phyloP scores from a whole-genome alignment of 2,113 vertebrate genomes.

The Spheniscus mendiculus region DNA sequence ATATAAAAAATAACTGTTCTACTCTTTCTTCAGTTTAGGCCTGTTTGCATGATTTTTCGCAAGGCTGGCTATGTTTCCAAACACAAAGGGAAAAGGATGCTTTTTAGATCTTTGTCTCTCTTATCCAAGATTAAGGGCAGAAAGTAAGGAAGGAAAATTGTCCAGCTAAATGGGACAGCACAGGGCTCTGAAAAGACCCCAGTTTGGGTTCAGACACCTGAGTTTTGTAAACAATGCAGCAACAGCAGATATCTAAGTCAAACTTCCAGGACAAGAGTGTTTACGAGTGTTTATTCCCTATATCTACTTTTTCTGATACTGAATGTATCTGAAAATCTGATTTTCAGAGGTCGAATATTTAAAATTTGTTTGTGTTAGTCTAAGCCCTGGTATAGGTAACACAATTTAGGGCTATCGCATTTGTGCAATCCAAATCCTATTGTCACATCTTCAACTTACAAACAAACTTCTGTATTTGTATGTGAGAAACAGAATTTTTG shows the following conservation, averaged over 20 bases:
- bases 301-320: neutral
- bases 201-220: neutral
- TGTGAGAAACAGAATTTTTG: neutral
- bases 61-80: neutral
- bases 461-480: neutral
- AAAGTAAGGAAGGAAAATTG: neutral
- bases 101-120: neutral
- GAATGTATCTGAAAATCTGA: neutral
- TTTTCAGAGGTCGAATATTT: neutral
- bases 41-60: neutral
- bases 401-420: neutral
- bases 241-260: neutral
- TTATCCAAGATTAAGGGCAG: neutral
- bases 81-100: rapidly evolving
- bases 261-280: neutral
- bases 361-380: neutral
- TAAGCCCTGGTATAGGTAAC: neutral
- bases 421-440: neutral
- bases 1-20: neutral
- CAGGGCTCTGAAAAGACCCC: neutral
- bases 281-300: neutral
- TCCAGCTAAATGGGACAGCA: neutral
- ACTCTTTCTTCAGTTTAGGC: neutral
- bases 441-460: neutral
- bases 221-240: rapidly evolving